A percentile compares a stretch with the other conserved stretches of the same genome.
phyloP scores from a whole-genome alignment of 2,888 invertebrate species.

The Platycnemis pennipes region DNA sequence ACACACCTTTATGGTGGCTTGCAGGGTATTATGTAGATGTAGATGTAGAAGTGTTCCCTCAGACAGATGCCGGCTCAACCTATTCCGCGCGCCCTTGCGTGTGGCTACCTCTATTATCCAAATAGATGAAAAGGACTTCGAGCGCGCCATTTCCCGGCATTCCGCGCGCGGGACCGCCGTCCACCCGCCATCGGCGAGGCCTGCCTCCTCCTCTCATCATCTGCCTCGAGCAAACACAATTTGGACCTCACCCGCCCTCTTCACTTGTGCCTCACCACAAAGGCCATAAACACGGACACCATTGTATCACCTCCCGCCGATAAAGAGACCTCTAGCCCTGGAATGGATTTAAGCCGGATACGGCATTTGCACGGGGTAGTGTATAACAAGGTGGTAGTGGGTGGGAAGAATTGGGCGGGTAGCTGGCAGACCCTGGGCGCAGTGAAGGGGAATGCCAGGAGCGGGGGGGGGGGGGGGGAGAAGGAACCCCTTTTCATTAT shows the following conservation, averaged over 20 bases:
- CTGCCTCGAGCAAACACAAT: constrained; percentile 17
- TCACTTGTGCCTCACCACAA: neutral
- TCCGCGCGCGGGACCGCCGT: too few species aligned
- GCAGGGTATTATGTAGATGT: too few species aligned
- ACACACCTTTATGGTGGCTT: too few species aligned
- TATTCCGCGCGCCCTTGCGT: too few species aligned
- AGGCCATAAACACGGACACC: neutral
- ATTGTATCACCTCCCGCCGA: neutral
- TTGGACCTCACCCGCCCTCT: neutral
- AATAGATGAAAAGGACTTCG: too few species aligned
- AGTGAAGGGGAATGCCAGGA: neutral
- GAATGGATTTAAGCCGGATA: constrained; percentile 36
- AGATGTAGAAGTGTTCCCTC: too few species aligned
- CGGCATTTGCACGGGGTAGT: neutral
- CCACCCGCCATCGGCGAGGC: too few species aligned
- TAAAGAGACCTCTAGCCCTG: neutral
- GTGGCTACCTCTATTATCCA: too few species aligned
- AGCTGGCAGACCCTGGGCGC: neutral
- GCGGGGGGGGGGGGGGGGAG: neutral
- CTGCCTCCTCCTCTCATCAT: neutral
- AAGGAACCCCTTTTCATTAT: neutral
- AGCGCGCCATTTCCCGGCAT: too few species aligned
- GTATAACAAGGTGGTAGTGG: neutral
- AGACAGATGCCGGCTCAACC: too few species aligned
- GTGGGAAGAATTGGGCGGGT: neutral